Conservation (phyloP, 37 sponge, comb jelly and placozoan genomes). For the Bolinopsis microptera region DNA sequence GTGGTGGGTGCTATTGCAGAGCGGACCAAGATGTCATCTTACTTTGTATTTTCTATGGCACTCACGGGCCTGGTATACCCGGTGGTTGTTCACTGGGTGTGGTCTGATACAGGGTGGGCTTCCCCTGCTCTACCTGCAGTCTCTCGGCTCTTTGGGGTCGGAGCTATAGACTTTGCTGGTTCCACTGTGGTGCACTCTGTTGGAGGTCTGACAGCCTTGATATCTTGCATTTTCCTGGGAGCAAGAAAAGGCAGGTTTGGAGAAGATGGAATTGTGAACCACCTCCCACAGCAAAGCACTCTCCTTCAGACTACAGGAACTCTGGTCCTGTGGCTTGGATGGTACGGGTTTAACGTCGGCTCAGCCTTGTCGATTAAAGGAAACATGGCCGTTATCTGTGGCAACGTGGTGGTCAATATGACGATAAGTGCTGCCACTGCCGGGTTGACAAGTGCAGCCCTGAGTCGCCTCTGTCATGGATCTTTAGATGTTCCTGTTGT, state of each 20-base stretch:
- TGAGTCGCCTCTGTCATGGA: background rate
- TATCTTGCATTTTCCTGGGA: background rate
- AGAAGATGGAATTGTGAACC: background rate
- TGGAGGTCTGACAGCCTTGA: background rate
- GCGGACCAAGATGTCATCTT: background rate
- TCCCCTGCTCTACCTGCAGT: background rate
- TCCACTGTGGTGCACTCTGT: background rate
- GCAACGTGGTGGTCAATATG: background rate
- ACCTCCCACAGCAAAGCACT: background rate
- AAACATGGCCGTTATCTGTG: background rate
- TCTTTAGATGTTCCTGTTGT: background rate
- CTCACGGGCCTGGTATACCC: background rate
- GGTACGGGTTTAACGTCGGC: background rate
- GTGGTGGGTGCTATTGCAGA: background rate
- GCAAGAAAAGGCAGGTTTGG: background rate
- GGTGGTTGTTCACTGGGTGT: background rate
- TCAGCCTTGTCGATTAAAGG: background rate
- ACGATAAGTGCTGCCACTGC: background rate
- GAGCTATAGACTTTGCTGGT: background rate
- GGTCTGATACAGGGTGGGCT: background rate
- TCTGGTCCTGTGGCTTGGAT: background rate
- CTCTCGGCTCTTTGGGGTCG: background rate
- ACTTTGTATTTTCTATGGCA: background rate
- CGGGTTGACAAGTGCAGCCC: background rate
- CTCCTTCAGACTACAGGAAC: background rate